A percentile compares a stretch with the other conserved stretches of the same genome.
Conservation (phyloP, 2,888 invertebrate genomes). For the Drosophila limbata region DNA sequence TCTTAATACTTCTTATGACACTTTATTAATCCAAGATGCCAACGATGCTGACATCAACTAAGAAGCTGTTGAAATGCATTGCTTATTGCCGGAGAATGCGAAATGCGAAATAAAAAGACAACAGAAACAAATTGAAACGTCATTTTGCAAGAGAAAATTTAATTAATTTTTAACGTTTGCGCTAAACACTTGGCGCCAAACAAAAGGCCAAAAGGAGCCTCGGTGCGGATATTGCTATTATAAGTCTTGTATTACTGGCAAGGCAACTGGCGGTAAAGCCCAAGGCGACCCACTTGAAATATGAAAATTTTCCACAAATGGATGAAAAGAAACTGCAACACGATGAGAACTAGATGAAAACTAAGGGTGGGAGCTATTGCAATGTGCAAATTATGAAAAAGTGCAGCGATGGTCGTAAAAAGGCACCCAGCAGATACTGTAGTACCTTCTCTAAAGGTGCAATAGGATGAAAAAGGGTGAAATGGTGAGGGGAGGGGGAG, state of each 20-base stretch:
- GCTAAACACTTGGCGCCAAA: conserved; percentile 60
- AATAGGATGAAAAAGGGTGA: not conserved
- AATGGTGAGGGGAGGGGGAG: not conserved
- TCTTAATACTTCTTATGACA: conserved; percentile 12
- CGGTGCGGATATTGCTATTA: conserved; percentile 40
- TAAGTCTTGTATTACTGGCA: conserved; percentile 44
- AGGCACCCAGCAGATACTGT: conserved; percentile 36
- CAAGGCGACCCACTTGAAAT: conserved; percentile 63
- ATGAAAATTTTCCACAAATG: conserved; percentile 43
- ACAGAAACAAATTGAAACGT: conserved; percentile 31
- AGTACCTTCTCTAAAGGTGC: conserved; percentile 8
- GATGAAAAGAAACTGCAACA: conserved; percentile 68
- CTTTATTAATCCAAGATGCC: conserved; percentile 41
- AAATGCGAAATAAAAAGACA: conserved; percentile 14
- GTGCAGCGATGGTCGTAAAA: conserved; percentile 58
- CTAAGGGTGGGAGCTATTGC: not conserved
- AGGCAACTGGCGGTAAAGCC: conserved; percentile 35
- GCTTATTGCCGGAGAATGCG: conserved; percentile 24
- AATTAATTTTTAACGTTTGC: conserved; percentile 74
- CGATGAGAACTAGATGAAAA: conserved; percentile 18
- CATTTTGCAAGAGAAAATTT: conserved; percentile 53
- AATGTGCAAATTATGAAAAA: conserved; percentile 61
- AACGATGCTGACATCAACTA: conserved; percentile 7
- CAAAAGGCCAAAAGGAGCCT: conserved; percentile 40
- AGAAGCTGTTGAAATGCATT: conserved; percentile 27